Base-by-base conservation (phyloP, 2,888 invertebrate genomes). In the Nycteola revayana region DNA sequence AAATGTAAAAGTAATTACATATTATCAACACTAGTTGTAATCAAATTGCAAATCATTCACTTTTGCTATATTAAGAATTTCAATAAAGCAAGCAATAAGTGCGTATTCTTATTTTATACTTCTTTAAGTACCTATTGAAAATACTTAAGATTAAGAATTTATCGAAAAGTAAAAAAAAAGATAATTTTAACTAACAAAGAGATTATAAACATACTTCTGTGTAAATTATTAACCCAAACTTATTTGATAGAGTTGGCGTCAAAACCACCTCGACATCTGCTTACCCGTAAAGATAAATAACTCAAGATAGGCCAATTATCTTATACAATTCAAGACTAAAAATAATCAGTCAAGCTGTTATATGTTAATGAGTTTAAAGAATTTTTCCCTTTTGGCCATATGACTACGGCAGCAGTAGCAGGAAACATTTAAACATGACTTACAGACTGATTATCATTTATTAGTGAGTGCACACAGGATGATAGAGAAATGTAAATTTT, bases 391-490 rank as follows among this genome's bases (percentile, higher is more conserved):
- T 72, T 72, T 59, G 59, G 57, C 66, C 67, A 60, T 14, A 5
- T 14, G 14, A 14, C 14, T 7, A 21, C 3, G 7, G 21, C 54
- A 63, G 79, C 86, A 67, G 87, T 84, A 83, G 86, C 85, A 73
- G 76, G 80, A 75, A 83, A 67, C 73, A 78, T 79, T 86, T 79
- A 74, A 75, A 73, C 76, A 72, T 73, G 68, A 76, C 57, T 83
- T 75, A 77, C 68, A 65, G 54, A 72, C 63, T 77, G 73, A 84
- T 85, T 83, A 83, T 83, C 81, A 85, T 85, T 81, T 82, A 85
- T 83, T 69, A 81, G 60, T 52, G 36, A 55, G 7, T 21, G 7
- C 21, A 21, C 21, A 21, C 21, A 21, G 21, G 21, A 21, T 14
- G 23, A 43, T 47, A 21, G 21, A 21, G 21, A 49, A 54, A 59